Evolutionary conservation across 2,888 invertebrate genomes (phyloP).

Genomic region (Synergus laeviventris): DNA sequence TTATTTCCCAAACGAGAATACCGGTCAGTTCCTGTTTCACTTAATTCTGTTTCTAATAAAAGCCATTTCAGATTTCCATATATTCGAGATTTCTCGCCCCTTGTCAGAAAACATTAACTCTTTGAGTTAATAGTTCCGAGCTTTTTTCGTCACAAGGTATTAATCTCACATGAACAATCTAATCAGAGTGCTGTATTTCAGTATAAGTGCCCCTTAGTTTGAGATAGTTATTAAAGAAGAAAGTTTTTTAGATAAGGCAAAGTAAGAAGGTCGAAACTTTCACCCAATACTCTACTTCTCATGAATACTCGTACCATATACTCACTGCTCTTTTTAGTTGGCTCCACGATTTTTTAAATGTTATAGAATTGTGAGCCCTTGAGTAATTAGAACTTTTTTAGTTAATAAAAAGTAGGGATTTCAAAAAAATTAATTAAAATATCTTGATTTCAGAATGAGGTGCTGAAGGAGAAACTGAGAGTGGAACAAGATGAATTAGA

Average conservation of each 20-base stretch:
- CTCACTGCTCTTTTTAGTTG: background rate
- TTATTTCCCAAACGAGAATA: background rate
- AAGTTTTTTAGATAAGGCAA: slow-evolving; percentile 5
- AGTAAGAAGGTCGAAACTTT: slow-evolving; percentile 7
- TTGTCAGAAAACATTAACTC: background rate
- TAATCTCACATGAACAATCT: background rate
- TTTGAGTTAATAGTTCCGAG: background rate
- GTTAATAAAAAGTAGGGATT: background rate
- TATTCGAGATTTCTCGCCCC: background rate
- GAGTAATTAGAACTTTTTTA: background rate
- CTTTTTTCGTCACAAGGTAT: background rate
- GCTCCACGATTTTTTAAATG: background rate
- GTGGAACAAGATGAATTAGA: slow-evolving; percentile 77
- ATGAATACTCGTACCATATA: background rate
- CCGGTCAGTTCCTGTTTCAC: background rate
- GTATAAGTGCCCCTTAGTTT: background rate
- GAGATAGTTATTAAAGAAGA: slow-evolving; percentile 8
- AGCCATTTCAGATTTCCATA: background rate
- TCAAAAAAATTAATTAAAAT: background rate
- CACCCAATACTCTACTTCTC: slow-evolving; percentile 7
- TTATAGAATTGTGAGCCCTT: background rate
- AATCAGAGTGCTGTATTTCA: background rate
- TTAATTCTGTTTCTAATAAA: background rate
- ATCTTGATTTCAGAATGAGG: slow-evolving; percentile 77
- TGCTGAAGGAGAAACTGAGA: slow-evolving; percentile 78